phyloP scores from a whole-genome alignment of 1,140 invertebrate genomes.

The Brachionus angularis region DNA sequence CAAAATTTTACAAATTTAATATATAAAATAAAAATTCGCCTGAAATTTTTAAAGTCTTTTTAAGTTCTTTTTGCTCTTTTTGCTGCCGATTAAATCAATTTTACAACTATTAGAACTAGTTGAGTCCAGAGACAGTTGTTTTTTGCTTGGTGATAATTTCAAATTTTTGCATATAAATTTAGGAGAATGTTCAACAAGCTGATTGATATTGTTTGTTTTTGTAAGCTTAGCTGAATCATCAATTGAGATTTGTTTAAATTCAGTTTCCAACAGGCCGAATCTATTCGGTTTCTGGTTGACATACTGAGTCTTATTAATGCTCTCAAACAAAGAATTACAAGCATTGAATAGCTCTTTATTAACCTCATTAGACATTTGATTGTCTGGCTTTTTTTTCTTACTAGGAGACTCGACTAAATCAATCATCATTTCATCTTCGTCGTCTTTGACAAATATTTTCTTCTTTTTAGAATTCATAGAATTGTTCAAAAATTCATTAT shows the following conservation, averaged over 20 bases:
- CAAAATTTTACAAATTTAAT: too few relatives aligned
- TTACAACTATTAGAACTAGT: background rate
- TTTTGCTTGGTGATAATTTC: background rate
- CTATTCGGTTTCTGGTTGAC: background rate
- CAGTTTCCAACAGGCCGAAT: background rate
- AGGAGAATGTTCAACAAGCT: background rate
- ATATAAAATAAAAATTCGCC: too few relatives aligned
- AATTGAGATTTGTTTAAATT: background rate
- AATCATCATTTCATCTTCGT: background rate
- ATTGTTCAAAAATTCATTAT: too few relatives aligned
- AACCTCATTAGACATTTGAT: background rate
- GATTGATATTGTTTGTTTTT: too few relatives aligned
- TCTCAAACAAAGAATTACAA: slow-evolving; percentile 18
- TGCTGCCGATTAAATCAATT: slow-evolving; percentile 13
- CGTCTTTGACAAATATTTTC: background rate
- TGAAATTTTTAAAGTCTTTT: slow-evolving; percentile 37
- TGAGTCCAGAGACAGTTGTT: background rate
- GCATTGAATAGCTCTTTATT: slow-evolving; percentile 14
- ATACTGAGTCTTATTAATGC: background rate
- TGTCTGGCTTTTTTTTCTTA: background rate
- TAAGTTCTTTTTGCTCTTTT: slow-evolving; percentile 39
- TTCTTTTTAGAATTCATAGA: too few relatives aligned
- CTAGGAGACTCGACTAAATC: background rate
- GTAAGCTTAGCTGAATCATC: too few relatives aligned
- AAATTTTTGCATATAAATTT: background rate